Evolutionary conservation across 2,797 vertebrate genomes (phyloP).

Genomic region (Aeoliscus strigatus): DNA sequence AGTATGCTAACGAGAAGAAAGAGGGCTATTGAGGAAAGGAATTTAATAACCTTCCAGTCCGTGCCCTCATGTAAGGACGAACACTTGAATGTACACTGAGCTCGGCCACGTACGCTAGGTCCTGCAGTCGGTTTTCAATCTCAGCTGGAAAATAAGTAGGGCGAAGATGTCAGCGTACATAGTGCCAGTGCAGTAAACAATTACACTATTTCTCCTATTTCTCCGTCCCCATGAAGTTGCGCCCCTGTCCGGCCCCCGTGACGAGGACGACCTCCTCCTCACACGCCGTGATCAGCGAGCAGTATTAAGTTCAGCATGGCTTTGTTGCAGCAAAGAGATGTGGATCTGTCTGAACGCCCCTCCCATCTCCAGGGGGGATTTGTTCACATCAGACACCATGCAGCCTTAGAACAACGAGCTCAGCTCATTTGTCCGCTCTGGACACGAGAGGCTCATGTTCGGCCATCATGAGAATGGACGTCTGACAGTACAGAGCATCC

Average conservation of each 20-base stretch:
- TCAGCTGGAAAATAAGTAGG: too few relatives aligned
- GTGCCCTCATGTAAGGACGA: too few relatives aligned
- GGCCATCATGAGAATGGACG: constrained; percentile 26
- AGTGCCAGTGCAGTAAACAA: too few relatives aligned
- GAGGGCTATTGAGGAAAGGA: too few relatives aligned
- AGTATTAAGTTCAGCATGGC: constrained; percentile 45
- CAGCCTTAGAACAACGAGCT: constrained; percentile 44
- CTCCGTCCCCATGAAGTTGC: constrained; percentile 29
- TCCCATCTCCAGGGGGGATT: constrained; percentile 35
- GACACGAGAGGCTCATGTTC: constrained; percentile 4
- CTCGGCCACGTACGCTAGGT: too few relatives aligned
- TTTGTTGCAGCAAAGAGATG: constrained; percentile 38
- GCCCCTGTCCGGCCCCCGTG: constrained; percentile 32
- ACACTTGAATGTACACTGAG: too few relatives aligned
- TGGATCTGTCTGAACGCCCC: constrained; percentile 37
- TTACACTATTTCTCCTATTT: too few relatives aligned
- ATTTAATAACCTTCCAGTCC: too few relatives aligned
- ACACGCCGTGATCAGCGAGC: constrained; percentile 46
- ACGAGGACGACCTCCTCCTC: constrained; percentile 40
- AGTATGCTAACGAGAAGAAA: constrained; percentile 5
- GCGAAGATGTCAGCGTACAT: too few relatives aligned
- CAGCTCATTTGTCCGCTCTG: constrained; percentile 23
- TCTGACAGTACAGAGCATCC: constrained; percentile 9
- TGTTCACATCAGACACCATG: constrained; percentile 41
- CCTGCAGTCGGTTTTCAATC: too few relatives aligned